Percentiles rank a stretch among this genome's conserved stretches.
Conservation (phyloP, 2,888 invertebrate species). For the Sphinx pinastri region DNA sequence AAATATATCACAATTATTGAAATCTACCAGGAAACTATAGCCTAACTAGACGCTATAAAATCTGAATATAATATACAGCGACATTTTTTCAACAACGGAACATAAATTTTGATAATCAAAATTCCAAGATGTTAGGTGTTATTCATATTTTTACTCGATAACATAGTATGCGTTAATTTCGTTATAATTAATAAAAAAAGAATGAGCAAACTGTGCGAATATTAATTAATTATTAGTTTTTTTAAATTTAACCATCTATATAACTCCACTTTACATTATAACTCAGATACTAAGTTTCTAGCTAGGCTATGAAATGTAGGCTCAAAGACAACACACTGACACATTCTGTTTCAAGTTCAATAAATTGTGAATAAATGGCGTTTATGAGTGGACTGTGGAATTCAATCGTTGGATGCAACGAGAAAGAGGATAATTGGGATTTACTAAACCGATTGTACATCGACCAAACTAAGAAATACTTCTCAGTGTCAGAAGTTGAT, state of each 20-base stretch:
- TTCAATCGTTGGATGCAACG: constrained; percentile 73
- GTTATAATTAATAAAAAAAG: too few species aligned
- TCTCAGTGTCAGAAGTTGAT: constrained; percentile 87
- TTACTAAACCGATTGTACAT: constrained; percentile 80
- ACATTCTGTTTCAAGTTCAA: constrained; percentile 46
- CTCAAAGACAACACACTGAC: constrained; percentile 36
- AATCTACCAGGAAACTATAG: constrained; percentile 1
- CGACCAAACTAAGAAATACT: constrained; percentile 84
- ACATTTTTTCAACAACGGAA: constrained; percentile 3
- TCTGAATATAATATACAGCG: constrained; percentile 5
- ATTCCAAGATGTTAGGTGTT: not conserved
- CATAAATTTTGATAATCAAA: constrained; percentile 5
- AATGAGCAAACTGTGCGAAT: too few species aligned
- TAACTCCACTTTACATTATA: too few species aligned
- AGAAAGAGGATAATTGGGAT: constrained; percentile 68
- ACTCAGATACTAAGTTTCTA: not conserved
- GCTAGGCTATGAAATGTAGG: constrained; percentile 7
- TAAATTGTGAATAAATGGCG: constrained; percentile 71
- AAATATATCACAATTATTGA: constrained; percentile 20
- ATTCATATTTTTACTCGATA: not conserved
- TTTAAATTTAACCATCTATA: too few species aligned
- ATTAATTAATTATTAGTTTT: too few species aligned
- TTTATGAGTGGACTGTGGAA: constrained; percentile 80
- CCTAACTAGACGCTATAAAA: constrained; percentile 6
- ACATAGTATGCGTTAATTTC: not conserved